Percentiles rank a stretch among this genome's conserved stretches.
Conservation (phyloP, 2,888 invertebrate species). For the Leucophenga maculata region DNA sequence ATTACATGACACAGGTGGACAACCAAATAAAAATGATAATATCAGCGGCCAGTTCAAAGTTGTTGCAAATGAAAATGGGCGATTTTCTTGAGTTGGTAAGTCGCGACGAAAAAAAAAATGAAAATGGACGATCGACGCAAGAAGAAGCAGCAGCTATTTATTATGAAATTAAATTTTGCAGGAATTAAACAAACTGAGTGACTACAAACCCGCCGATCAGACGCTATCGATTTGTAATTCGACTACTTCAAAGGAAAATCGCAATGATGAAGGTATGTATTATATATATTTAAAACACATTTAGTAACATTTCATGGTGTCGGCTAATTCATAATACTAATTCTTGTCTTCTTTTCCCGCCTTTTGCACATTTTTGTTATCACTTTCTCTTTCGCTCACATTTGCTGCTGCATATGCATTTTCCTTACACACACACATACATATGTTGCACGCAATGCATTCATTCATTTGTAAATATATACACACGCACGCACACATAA, state of each 20-base stretch:
- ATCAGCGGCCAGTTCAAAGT: constrained; percentile 46
- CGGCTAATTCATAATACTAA: not conserved
- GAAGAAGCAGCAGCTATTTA: not conserved
- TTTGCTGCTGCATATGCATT: constrained; percentile 18
- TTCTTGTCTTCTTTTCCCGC: not conserved
- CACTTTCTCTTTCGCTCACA: constrained; percentile 34
- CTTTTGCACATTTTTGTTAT: not conserved
- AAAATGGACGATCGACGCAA: not conserved
- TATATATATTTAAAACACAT: not conserved
- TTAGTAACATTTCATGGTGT: not conserved
- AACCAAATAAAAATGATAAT: constrained; percentile 44
- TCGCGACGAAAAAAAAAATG: not conserved
- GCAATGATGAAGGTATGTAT: constrained; percentile 57
- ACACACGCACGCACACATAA: constrained; percentile 28
- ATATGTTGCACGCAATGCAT: too few relatives aligned
- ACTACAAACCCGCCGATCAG: constrained; percentile 54
- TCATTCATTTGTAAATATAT: constrained; percentile 9
- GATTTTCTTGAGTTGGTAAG: constrained; percentile 61
- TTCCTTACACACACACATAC: constrained; percentile 26
- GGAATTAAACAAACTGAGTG: constrained; percentile 45
- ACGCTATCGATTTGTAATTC: constrained; percentile 48
- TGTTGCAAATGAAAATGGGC: constrained; percentile 61
- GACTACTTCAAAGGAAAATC: constrained; percentile 40
- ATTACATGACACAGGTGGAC: constrained; percentile 45
- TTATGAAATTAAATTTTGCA: constrained; percentile 4